A percentile compares a stretch with the other conserved stretches of the same genome.
These are phyloP conservation scores for Hirtodrosophila trivittata DNA, from an alignment of 2,888 invertebrate genomes.

Conservation along the genomic window DNA sequence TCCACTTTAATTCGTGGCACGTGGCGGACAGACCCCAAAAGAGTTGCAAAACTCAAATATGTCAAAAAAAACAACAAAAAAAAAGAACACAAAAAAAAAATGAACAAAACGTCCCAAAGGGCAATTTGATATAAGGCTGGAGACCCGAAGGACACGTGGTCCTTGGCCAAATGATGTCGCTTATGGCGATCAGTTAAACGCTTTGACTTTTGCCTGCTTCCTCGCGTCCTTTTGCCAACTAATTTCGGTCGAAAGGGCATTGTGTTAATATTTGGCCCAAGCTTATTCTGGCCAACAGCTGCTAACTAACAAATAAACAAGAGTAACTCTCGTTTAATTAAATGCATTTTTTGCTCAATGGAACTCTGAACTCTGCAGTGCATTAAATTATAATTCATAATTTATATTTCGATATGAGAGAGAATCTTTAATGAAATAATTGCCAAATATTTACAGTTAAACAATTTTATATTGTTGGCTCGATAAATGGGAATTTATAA, in stretches of 20 bases:
- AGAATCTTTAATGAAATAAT: conserved; percentile 27
- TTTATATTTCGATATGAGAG: too few species aligned
- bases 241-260: too few species aligned
- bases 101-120: conserved; percentile 39
- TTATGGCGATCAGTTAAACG: conserved; percentile 54
- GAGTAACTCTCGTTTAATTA: conserved; percentile 30
- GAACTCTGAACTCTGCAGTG: conserved; percentile 3
- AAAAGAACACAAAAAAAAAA: conserved; percentile 9
- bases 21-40: conserved; percentile 41
- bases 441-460: conserved; percentile 61
- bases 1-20: conserved; percentile 55
- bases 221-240: conserved; percentile 33
- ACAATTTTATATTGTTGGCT: not conserved
- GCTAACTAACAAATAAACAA: conserved; percentile 3
- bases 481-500: conserved; percentile 69
- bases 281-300: conserved; percentile 4
- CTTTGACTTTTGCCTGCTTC: conserved; percentile 18
- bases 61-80: conserved; percentile 14
- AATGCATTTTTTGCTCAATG: conserved; percentile 16
- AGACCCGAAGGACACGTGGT: not conserved
- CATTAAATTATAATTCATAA: conserved; percentile 37
- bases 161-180: conserved; percentile 26
- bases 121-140: conserved; percentile 33
- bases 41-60: conserved; percentile 45
- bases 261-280: not conserved